These are phyloP conservation scores for Sarcophaga bullata DNA, from an alignment of 1,140 invertebrate species.

Conservation along the genomic window DNA sequence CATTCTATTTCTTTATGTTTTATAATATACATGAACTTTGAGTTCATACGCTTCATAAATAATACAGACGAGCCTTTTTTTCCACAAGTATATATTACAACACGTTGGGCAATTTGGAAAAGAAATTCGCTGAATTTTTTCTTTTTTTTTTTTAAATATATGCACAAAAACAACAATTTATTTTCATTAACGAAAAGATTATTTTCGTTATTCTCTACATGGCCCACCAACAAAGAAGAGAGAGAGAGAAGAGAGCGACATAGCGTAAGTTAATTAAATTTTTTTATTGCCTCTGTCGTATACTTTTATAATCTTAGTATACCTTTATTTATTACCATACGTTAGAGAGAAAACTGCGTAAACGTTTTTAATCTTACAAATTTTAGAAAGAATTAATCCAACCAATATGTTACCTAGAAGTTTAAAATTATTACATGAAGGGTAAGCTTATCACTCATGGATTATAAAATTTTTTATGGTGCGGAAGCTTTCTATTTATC, in stretches of 20 bases:
- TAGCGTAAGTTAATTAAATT: background rate
- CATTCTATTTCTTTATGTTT: no score
- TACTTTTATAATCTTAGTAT: background rate
- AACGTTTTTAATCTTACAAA: no score
- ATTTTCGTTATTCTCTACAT: background rate
- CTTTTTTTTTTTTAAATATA: background rate
- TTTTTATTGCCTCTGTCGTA: background rate
- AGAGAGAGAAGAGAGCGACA: no score
- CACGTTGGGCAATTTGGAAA: background rate
- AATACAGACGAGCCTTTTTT: background rate
- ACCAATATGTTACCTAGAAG: no score
- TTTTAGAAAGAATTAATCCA: no score
- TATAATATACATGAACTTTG: background rate
- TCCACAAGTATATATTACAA: background rate
- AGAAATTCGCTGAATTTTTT: no score
- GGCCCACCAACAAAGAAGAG: background rate
- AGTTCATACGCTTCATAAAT: background rate
- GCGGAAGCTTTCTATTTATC: no score
- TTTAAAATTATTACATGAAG: no score
- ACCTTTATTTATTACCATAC: slow-evolving; percentile 2
- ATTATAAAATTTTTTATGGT: no score
- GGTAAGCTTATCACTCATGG: no score
- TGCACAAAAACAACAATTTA: background rate
- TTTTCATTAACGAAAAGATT: background rate
- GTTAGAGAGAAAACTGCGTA: background rate